Percentiles rank a stretch among this genome's conserved stretches.
Evolutionary conservation across 2,888 invertebrate genomes (phyloP).

Genomic region (Tetheella fluctuosa): DNA sequence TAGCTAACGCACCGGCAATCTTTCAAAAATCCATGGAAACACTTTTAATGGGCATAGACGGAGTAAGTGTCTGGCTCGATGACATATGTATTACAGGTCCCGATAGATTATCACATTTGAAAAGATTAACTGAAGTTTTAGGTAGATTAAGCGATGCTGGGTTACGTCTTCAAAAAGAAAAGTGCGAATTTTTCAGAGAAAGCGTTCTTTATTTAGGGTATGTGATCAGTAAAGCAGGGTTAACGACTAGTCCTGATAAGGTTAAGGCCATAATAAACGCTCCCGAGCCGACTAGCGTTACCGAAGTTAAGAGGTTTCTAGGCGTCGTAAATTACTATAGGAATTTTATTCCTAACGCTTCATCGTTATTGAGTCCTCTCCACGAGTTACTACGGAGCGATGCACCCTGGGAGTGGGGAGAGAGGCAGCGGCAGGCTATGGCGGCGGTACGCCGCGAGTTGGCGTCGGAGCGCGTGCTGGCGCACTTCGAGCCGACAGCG

Average conservation of each 20-base stretch:
- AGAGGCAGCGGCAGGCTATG: slow-evolving; percentile 18
- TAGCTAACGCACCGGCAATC: slow-evolving; percentile 44
- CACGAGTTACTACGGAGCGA: slow-evolving; percentile 22
- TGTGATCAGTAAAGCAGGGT: slow-evolving; percentile 26
- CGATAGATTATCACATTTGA: slow-evolving; percentile 14
- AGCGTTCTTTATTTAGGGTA: slow-evolving; percentile 31
- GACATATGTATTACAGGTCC: slow-evolving; percentile 35
- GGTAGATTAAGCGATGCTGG: slow-evolving; percentile 26
- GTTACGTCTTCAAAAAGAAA: slow-evolving; percentile 19
- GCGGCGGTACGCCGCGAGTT: slow-evolving; percentile 19
- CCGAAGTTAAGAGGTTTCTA: slow-evolving; percentile 32
- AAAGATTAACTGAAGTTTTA: slow-evolving; percentile 26
- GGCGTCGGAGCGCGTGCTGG: slow-evolving; percentile 24
- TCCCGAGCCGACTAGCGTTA: slow-evolving; percentile 25
- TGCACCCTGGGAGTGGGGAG: slow-evolving; percentile 20
- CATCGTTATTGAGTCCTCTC: slow-evolving; percentile 27
- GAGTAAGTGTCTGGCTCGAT: slow-evolving; percentile 34
- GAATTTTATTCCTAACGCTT: slow-evolving; percentile 36
- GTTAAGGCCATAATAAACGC: slow-evolving; percentile 34
- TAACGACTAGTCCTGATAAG: slow-evolving; percentile 28
- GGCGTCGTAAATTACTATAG: slow-evolving; percentile 40
- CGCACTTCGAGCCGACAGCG: slow-evolving; percentile 21
- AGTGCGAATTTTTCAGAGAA: slow-evolving; percentile 23
- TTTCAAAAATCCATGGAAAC: slow-evolving; percentile 51
- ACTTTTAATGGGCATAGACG: slow-evolving; percentile 30